phyloP scores from a whole-genome alignment of 2,888 invertebrate genomes.

The Epinotia ramella region DNA sequence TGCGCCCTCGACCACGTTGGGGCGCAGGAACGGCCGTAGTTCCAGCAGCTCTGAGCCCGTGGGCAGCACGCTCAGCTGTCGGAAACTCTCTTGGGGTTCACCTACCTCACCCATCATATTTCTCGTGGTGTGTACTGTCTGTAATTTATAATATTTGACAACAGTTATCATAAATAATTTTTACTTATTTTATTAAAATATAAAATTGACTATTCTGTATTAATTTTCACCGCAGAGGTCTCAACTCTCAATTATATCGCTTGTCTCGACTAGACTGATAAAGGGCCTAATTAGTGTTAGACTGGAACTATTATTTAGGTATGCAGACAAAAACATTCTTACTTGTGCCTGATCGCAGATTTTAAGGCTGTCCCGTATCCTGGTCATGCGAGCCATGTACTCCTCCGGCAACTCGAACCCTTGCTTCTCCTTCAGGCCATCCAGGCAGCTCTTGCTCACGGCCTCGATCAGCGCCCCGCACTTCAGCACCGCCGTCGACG shows the following conservation, averaged over 20 bases:
- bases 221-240: too few species aligned
- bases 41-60: constrained; percentile 63
- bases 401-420: constrained; percentile 59
- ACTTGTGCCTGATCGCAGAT: constrained; percentile 54
- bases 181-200: not conserved
- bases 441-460: constrained; percentile 62
- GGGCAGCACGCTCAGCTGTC: constrained; percentile 67
- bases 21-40: constrained; percentile 64
- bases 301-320: too few species aligned
- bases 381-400: constrained; percentile 54
- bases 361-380: constrained; percentile 58
- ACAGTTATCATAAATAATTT: not conserved
- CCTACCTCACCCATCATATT: constrained; percentile 44
- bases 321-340: not conserved
- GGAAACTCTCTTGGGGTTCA: constrained; percentile 70
- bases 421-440: constrained; percentile 60
- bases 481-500: constrained; percentile 65
- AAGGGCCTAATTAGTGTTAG: too few species aligned
- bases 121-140: constrained; percentile 12
- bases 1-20: constrained; percentile 85
- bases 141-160: not conserved
- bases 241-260: too few species aligned
- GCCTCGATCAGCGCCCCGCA: constrained; percentile 69
- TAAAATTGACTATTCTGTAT: too few species aligned
- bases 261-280: too few species aligned